Base-by-base conservation (phyloP, 1,140 invertebrate species). In the Anoplolepis gracilipes region DNA sequence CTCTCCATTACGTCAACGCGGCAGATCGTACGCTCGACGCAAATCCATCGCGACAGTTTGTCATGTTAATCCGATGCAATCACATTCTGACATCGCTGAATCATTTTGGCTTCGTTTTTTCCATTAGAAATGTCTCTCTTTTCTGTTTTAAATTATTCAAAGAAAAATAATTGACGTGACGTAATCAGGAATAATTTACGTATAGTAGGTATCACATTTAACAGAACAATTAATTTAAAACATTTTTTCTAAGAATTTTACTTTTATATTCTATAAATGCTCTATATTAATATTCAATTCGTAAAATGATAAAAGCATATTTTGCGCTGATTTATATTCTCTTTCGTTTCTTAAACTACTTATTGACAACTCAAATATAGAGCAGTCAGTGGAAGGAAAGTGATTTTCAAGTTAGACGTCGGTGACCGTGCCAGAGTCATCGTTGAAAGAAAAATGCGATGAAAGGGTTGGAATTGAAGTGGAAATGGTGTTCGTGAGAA, bases 401-500 rank as follows among this genome's bases (percentile, higher is more conserved):
- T 39, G 76, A 79, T 67, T 67, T 39, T 55, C 30, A 22, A 55
- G 16, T 25, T 55, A 67, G 42, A 67, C 30, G 16, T 11, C 13
- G 25, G 36, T 28, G 57, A 77, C 25, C 28, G n/a, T 65, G 22
- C 55, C 76, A 36, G 61, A 78, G 61, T 67, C 62, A 67, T 79
- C 30, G 22, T 16, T 28, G 76, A 67, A 69, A 84, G 46, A 84
- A 73, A 64, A 75, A 72, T 46, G 85, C 22, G 70, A 22, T 36
- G 33, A 86, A 73, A 78, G 46, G 59, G 10, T 62, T 53, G 30
- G n/a, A n/a, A 62, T 59, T 65, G 70, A 59, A 49, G 75, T 42
- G 36, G 33, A 25, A 59, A 70, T 42, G 67, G 82, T 70, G 65
- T 77, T 84, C 70, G 39, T 62, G 88, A 82, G 77, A 90, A 88